Evolutionary conservation across 2,888 invertebrate genomes (phyloP), one percentile per base, ranked within the genome.

Genomic region (Seira musarum): DNA sequence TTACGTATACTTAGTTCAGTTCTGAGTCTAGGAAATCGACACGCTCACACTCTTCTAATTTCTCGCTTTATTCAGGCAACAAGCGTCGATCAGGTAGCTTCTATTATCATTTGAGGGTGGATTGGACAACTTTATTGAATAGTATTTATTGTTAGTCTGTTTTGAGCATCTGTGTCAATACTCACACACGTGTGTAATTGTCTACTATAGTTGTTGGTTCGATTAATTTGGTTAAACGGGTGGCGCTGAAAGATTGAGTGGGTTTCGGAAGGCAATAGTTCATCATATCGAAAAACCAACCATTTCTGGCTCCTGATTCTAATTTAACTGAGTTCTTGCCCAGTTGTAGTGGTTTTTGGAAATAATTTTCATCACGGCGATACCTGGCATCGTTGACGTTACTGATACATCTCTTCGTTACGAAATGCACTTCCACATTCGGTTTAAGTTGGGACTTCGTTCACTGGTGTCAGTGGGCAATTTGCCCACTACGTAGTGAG

Each of bases 341-440:
- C 40, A 60, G 40, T 61, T 70, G 35, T 61, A 57, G 66, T 69
- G 24, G 25, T 69, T n/a, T n/a, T 40, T 40, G 40, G n/a, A n/a
- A 40, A 46, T 5, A 71, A 66, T 70, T 78, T 78, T 78, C 78
- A 78, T 71, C 78, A 78, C 78, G 78, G 78, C 71, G 78, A 30
- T 40, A 22, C 70, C 53, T 53, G 19, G 19, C 53, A 70, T 49
- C 70, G 64, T n/a, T n/a, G n/a, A n/a, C n/a, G n/a, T n/a, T 40
- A 49, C 25, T 66, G 72, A 78, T 72, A 78, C 49, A 61, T 71
- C 66, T 40, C 78, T 78, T 71, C 66, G 78, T 40, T 71, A 78
- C 78, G 78, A 81, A 63, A 81, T 81, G 81, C 71, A 68, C 66
- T 76, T 77, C 46, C 81, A 81, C 66, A 81, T 81, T 63, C 66